phyloP scores from a whole-genome alignment of 2,888 invertebrate species.

The Lepidocyrtoides sp. region DNA sequence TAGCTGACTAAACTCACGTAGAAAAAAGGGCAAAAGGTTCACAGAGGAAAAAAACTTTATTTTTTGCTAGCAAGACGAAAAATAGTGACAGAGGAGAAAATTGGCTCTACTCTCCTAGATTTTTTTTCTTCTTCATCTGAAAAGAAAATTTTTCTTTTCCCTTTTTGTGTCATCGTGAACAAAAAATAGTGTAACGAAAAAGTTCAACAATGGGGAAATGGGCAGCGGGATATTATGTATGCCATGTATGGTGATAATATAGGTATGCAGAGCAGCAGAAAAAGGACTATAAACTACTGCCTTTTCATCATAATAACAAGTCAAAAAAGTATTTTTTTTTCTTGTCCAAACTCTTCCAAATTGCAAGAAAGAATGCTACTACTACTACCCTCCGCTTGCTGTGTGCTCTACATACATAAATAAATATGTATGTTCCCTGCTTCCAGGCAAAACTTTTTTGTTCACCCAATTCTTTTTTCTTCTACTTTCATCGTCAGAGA shows the following conservation, averaged over 20 bases:
- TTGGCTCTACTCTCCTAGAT: slow-evolving; percentile 76
- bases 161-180: too few species aligned
- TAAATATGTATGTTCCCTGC: too few species aligned
- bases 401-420: too few species aligned
- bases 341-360: slow-evolving; percentile 1
- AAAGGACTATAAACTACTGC: neutral
- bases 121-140: slow-evolving; percentile 42
- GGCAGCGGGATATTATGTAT: neutral
- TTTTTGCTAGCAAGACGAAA: neutral
- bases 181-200: neutral
- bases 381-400: too few species aligned
- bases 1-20: too few species aligned
- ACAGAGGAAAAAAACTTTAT: slow-evolving; percentile 12
- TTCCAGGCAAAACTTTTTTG: slow-evolving; percentile 1
- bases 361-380: neutral
- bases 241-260: too few species aligned
- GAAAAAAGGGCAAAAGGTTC: neutral
- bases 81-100: slow-evolving; percentile 58
- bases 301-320: slow-evolving; percentile 31
- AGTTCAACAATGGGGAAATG: neutral
- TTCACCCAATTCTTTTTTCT: slow-evolving; percentile 13
- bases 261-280: neutral
- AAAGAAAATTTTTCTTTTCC: slow-evolving; percentile 29
- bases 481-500: neutral
- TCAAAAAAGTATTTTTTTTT: slow-evolving; percentile 4